These are phyloP conservation scores for Dromaius novaehollandiae DNA, from an alignment of 2,113 vertebrate genomes.

Conservation along the genomic window DNA sequence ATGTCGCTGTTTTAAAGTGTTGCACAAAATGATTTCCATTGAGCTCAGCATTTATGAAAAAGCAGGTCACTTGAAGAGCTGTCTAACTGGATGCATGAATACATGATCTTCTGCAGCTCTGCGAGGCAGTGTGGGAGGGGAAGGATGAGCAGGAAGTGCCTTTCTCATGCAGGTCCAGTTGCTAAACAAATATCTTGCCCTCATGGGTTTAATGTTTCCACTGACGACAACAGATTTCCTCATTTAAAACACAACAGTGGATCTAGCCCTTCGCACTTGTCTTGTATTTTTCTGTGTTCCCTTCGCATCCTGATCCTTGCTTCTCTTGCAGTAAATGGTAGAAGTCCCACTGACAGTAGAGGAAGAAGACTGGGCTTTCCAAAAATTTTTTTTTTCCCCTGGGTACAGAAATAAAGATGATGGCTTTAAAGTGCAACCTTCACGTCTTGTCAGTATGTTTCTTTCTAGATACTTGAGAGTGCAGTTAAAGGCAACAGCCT, in stretches of 20 bases:
- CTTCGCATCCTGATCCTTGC: not conserved
- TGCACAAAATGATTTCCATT: not conserved
- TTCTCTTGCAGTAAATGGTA: not conserved
- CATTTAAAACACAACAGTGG: fast-evolving
- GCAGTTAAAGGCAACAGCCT: not conserved
- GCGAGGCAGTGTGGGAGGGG: fast-evolving
- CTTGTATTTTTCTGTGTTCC: fast-evolving
- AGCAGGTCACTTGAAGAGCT: not conserved
- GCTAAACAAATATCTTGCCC: not conserved
- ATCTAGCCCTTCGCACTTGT: not conserved
- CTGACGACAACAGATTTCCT: not conserved
- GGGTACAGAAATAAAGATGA: not conserved
- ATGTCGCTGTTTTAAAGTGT: not conserved
- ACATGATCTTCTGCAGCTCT: not conserved
- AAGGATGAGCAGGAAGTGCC: not conserved
- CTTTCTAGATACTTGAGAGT: not conserved
- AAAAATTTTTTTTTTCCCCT: not conserved
- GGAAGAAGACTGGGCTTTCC: not conserved
- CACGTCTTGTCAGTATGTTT: fast-evolving
- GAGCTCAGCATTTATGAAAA: not conserved
- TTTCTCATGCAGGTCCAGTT: not conserved
- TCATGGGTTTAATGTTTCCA: fast-evolving
- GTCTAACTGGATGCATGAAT: not conserved
- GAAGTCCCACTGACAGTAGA: not conserved
- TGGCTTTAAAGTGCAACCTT: not conserved